phyloP scores from a whole-genome alignment of 2,888 invertebrate species.

The Perdita meconis region DNA sequence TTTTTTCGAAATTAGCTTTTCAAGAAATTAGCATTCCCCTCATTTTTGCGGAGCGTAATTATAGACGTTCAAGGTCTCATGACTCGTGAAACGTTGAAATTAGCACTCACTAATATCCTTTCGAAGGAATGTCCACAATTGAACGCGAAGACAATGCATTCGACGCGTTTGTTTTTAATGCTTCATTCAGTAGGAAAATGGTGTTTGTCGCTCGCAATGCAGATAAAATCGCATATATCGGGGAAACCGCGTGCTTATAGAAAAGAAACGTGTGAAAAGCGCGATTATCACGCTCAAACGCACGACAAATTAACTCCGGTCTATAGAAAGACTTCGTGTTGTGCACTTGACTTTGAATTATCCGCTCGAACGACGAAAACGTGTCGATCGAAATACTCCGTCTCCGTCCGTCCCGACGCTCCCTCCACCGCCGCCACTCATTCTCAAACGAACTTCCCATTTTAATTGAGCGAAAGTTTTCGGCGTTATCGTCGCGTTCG shows the following conservation, averaged over 20 bases:
- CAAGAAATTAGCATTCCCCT: constrained; percentile 57
- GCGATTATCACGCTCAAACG: constrained; percentile 52
- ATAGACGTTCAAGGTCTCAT: constrained; percentile 57
- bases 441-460: constrained; percentile 4
- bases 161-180: constrained; percentile 38
- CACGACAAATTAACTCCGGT: constrained; percentile 61
- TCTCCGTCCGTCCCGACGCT: background rate
- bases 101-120: no score
- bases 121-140: no score
- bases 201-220: constrained; percentile 7
- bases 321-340: constrained; percentile 36
- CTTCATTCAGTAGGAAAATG: constrained; percentile 3
- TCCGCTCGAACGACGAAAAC: constrained; percentile 29
- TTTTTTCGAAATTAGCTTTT: no score
- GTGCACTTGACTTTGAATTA: constrained; percentile 66
- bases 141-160: background rate
- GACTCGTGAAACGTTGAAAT: constrained; percentile 56
- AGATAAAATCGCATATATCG: constrained; percentile 3
- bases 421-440: no score
- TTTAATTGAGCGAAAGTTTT: constrained; percentile 32
- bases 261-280: constrained; percentile 29
- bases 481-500: constrained; percentile 9
- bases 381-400: constrained; percentile 17
- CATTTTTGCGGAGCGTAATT: constrained; percentile 58
- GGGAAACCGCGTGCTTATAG: background rate